A percentile compares a stretch with the other conserved stretches of the same genome.
Evolutionary conservation across 2,888 invertebrate species (phyloP).

Genomic region (Drosophila ustulata): DNA sequence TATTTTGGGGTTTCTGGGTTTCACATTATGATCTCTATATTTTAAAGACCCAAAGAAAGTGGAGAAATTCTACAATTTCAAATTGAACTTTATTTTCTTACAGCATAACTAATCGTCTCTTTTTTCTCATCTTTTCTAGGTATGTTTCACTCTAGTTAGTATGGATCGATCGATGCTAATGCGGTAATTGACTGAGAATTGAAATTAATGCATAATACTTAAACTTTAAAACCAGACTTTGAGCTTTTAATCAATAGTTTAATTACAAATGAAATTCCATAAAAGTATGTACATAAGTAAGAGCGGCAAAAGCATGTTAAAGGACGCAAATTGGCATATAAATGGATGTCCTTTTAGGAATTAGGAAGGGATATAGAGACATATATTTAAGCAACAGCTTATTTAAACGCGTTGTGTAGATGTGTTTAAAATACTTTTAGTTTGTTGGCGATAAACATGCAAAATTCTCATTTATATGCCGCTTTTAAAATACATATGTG

Average conservation of each 20-base stretch:
- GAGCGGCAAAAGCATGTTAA: too few relatives aligned
- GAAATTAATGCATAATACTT: not conserved
- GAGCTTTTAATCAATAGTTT: too few relatives aligned
- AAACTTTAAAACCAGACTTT: not conserved
- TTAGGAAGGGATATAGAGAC: not conserved
- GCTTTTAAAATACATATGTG: not conserved
- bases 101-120: slow-evolving; percentile 17
- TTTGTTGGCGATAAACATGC: not conserved
- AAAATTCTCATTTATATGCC: not conserved
- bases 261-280: too few relatives aligned
- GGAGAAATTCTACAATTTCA: not conserved
- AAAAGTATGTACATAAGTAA: too few relatives aligned
- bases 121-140: slow-evolving; percentile 50
- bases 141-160: slow-evolving; percentile 25
- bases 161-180: not conserved
- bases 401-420: not conserved
- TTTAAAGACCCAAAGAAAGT: slow-evolving; percentile 3
- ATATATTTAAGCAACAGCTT: not conserved
- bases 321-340: too few relatives aligned
- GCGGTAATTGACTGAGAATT: not conserved
- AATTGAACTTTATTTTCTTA: not conserved
- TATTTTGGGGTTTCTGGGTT: slow-evolving; percentile 3
- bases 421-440: too few relatives aligned
- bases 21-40: slow-evolving; percentile 2
- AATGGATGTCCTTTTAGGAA: too few relatives aligned